phyloP scores from a whole-genome alignment of 92 coral and sea anemone genomes.

The Palythoa grandiflora region DNA sequence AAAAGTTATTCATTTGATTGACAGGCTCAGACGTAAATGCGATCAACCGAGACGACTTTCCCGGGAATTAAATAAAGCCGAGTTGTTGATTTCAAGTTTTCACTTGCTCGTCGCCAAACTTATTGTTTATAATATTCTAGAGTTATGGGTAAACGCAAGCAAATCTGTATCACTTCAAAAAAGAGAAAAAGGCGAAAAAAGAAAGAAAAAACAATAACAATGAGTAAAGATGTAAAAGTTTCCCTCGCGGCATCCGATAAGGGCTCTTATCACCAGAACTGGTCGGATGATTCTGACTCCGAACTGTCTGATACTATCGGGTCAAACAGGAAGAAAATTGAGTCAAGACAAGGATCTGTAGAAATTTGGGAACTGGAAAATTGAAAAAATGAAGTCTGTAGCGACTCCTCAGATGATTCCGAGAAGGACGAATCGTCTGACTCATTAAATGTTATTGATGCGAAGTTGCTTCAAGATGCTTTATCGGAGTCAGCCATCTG shows the following conservation, averaged over 20 bases:
- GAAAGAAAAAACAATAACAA: background rate
- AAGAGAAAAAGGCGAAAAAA: background rate
- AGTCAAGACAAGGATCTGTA: background rate
- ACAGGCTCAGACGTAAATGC: conserved; percentile 8
- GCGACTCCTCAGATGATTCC: conserved; percentile 6
- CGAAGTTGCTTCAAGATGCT: conserved; percentile 33
- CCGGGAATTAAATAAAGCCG: background rate
- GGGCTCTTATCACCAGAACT: conserved; percentile 13
- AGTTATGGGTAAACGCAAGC: background rate
- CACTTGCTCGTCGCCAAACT: background rate
- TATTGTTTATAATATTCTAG: background rate
- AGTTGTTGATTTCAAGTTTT: background rate
- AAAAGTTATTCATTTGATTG: conserved; percentile 26
- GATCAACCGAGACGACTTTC: conserved; percentile 1
- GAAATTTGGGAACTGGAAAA: conserved; percentile 1
- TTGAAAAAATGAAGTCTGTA: background rate
- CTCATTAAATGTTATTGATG: conserved; percentile 30
- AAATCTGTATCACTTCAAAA: background rate
- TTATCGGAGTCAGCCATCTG: conserved; percentile 42
- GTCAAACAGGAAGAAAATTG: conserved; percentile 30
- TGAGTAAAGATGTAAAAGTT: background rate
- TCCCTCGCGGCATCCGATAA: background rate
- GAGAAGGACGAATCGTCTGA: background rate
- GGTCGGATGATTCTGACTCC: background rate
- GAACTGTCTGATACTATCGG: background rate